phyloP scores from a whole-genome alignment of 2,113 vertebrate genomes.

The Lophura nycthemera region DNA sequence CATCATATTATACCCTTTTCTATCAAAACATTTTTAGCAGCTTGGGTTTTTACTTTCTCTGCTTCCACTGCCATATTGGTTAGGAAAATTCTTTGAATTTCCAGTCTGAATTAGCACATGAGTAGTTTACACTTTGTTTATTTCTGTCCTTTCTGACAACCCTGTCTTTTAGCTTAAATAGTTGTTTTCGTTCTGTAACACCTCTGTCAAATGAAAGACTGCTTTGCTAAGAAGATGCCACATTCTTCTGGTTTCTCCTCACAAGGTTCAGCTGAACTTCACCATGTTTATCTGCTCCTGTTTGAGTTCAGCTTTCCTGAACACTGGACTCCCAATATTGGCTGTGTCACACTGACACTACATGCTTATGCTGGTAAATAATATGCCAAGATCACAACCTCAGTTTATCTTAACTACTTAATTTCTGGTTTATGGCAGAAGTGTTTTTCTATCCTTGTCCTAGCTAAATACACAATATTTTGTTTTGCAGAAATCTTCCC shows the following conservation, averaged over 20 bases:
- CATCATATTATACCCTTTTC: neutral
- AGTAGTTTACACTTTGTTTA: neutral
- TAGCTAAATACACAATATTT: neutral
- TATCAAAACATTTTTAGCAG: neutral
- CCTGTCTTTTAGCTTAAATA: neutral
- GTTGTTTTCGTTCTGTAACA: neutral
- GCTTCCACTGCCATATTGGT: neutral
- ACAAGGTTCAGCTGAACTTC: neutral
- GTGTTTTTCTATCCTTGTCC: neutral
- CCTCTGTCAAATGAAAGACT: neutral
- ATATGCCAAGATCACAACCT: neutral
- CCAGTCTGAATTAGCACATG: neutral
- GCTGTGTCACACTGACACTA: neutral
- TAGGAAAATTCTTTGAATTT: neutral
- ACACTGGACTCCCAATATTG: neutral
- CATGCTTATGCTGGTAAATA: neutral
- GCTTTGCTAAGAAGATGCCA: neutral
- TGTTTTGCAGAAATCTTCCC: neutral
- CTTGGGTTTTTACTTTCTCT: slow-evolving; percentile 7
- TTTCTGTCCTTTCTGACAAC: neutral
- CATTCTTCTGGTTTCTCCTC: neutral
- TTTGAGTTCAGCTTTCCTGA: neutral
- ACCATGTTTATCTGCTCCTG: rapidly evolving
- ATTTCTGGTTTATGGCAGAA: neutral
- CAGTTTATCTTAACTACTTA: neutral